A percentile compares a stretch with the other conserved stretches of the same genome.
phyloP scores from a whole-genome alignment of 2,113 vertebrate species.

The Octodon degus region DNA sequence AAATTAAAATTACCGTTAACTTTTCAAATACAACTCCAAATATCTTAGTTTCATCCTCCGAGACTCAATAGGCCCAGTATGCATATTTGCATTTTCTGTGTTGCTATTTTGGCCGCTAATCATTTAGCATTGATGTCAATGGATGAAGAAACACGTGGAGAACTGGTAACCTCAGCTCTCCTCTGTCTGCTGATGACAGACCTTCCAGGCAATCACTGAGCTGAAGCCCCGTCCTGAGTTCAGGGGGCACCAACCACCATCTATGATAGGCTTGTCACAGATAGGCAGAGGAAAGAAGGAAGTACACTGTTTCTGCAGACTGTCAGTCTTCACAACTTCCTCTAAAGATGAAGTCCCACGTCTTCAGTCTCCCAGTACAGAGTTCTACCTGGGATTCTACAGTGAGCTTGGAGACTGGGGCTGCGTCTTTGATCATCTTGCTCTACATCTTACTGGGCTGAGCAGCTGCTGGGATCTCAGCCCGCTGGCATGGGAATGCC shows the following conservation, averaged over 20 bases:
- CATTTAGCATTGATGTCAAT: not conserved
- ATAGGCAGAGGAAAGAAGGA: not conserved
- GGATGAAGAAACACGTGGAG: not conserved
- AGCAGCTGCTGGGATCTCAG: not conserved
- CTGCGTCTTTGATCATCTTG: not conserved
- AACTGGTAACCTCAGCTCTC: not conserved
- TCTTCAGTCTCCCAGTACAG: not conserved
- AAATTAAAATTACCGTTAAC: not conserved
- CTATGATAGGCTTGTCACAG: not conserved
- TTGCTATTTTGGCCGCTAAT: not conserved
- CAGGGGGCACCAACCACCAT: not conserved
- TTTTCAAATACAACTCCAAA: not conserved
- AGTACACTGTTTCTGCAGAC: not conserved
- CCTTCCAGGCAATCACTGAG: not conserved
- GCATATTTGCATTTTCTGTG: not conserved
- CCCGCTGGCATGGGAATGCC: not conserved
- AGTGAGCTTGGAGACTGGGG: not conserved
- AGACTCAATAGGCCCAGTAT: not conserved
- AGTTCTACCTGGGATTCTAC: not conserved
- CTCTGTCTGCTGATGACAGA: not conserved
- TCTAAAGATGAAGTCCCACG: accelerated
- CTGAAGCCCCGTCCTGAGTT: not conserved
- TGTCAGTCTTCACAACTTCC: not conserved
- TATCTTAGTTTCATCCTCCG: not conserved
- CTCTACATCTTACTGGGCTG: not conserved